Conservation (phyloP, 2,888 invertebrate species). For the Cosmopolites sordidus region DNA sequence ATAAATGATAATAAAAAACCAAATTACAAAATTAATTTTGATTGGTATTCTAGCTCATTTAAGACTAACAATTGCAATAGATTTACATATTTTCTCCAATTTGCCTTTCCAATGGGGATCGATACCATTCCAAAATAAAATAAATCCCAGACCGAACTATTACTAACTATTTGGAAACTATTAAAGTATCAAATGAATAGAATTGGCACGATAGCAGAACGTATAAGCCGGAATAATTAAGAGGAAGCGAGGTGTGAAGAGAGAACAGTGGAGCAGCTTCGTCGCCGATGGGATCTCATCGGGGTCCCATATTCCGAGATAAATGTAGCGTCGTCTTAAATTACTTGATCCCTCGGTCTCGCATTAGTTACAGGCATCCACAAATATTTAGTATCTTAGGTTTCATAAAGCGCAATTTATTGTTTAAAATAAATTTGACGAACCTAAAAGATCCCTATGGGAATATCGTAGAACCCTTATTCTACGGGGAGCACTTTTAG, state of each 20-base stretch:
- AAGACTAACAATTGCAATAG: no score
- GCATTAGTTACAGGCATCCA: constrained; percentile 30
- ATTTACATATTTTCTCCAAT: no score
- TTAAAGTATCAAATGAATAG: constrained; percentile 7
- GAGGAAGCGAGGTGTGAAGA: constrained; percentile 47
- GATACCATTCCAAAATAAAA: not conserved
- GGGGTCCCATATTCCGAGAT: constrained; percentile 40
- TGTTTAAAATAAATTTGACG: constrained; percentile 22
- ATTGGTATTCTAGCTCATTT: no score
- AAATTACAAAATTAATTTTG: no score
- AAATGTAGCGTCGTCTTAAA: constrained; percentile 35
- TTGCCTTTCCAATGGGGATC: not conserved
- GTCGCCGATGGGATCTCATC: constrained; percentile 40
- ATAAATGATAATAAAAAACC: no score
- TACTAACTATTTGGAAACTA: constrained; percentile 3
- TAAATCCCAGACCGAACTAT: not conserved
- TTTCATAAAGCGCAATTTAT: constrained; percentile 24
- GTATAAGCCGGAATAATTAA: constrained; percentile 43
- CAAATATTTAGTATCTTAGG: constrained; percentile 27
- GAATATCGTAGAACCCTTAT: not conserved
- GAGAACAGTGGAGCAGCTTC: constrained; percentile 40
- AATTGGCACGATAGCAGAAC: constrained; percentile 13
- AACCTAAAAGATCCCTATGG: constrained; percentile 15
- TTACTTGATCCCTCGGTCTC: constrained; percentile 32
- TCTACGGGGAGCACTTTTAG: no score